Evolutionary conservation across 2,113 vertebrate genomes (phyloP).

Genomic region (Poeciliopsis retropinna): DNA sequence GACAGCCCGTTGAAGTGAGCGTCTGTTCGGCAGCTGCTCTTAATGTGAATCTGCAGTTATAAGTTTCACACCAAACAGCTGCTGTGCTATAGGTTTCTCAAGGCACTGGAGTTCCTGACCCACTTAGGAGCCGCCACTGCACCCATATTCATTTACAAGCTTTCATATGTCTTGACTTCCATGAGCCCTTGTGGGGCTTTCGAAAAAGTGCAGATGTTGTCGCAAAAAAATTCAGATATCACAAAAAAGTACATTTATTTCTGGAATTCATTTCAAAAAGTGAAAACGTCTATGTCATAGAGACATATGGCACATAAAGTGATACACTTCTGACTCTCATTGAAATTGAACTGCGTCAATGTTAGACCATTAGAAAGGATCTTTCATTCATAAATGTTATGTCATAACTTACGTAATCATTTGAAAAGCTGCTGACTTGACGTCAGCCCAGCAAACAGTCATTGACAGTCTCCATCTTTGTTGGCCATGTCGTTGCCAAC

Average conservation of each 20-base stretch:
- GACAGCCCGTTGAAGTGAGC: not conserved
- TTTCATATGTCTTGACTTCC: not conserved
- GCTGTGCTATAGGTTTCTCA: slow-evolving; percentile 9
- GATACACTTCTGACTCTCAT: not conserved
- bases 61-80: slow-evolving; percentile 3
- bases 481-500: too few relatives aligned
- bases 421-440: not conserved
- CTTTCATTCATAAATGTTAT: not conserved
- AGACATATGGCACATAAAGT: too few relatives aligned
- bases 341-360: not conserved
- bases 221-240: not conserved
- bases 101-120: slow-evolving; percentile 32
- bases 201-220: too few relatives aligned
- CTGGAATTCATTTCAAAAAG: not conserved
- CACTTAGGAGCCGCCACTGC: slow-evolving; percentile 9
- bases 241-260: not conserved
- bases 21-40: slow-evolving; percentile 12
- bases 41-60: not conserved
- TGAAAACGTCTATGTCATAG: too few relatives aligned
- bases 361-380: not conserved
- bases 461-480: not conserved
- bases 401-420: not conserved
- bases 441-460: too few relatives aligned
- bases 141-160: slow-evolving; percentile 2
- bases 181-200: too few relatives aligned